Percentiles rank a stretch among this genome's conserved stretches.
Conservation (phyloP, 2,113 vertebrate genomes). For the Colossoma macropomum region DNA sequence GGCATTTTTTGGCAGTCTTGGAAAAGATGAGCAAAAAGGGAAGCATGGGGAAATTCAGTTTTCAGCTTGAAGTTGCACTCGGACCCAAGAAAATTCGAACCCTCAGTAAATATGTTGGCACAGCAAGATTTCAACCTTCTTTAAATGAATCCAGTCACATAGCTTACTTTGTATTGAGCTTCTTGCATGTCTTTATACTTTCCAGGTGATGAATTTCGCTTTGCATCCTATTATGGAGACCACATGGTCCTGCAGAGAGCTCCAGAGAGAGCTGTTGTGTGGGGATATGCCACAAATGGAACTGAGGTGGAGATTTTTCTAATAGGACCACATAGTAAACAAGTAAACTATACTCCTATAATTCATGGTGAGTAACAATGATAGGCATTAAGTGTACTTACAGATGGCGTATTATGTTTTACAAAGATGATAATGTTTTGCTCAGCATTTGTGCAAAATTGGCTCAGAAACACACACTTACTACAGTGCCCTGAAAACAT, state of each 20-base stretch:
- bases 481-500: no score
- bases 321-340: conserved; percentile 6
- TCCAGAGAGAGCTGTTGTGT: conserved; percentile 82
- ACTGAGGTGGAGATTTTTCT: conserved; percentile 71
- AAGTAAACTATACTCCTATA: conserved; percentile 44
- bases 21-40: no score
- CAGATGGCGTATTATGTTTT: not conserved
- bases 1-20: no score
- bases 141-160: not conserved
- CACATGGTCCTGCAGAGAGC: conserved; percentile 91
- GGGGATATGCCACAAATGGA: conserved; percentile 80
- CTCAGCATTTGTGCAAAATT: not conserved
- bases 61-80: no score
- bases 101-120: no score
- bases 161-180: not conserved
- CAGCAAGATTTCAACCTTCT: no score
- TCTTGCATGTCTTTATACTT: not conserved
- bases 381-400: not conserved
- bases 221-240: conserved; percentile 85
- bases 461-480: not conserved
- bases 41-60: no score
- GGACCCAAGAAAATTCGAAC: no score
- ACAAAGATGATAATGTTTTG: not conserved
- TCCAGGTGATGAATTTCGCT: conserved; percentile 73
- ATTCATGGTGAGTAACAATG: conserved; percentile 59